Evolutionary conservation across 1,140 invertebrate species (phyloP).

Genomic region (Zaprionus nigranus): DNA sequence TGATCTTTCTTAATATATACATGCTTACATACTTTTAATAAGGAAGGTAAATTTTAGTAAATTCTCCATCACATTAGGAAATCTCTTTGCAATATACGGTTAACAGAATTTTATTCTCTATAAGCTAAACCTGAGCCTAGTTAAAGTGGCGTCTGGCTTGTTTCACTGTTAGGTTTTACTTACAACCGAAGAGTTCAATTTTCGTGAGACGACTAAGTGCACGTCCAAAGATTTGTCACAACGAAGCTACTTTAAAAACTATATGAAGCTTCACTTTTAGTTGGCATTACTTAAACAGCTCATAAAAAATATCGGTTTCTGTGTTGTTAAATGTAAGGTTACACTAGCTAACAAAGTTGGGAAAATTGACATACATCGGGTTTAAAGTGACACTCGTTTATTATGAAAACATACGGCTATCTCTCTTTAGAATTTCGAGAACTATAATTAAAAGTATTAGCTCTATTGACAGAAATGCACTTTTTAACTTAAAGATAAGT

Average conservation of each 20-base stretch:
- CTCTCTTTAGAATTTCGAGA: neutral
- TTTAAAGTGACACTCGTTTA: neutral
- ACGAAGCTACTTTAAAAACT: neutral
- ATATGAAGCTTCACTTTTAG: neutral
- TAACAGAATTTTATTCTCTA: neutral
- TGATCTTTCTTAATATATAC: neutral
- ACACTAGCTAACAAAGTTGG: neutral
- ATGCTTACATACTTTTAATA: neutral
- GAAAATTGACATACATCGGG: neutral
- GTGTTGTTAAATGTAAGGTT: neutral
- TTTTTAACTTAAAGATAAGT: constrained; percentile 4
- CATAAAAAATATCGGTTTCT: neutral
- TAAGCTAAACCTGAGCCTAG: neutral
- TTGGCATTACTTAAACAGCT: neutral
- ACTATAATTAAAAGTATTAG: neutral
- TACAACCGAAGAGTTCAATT: neutral
- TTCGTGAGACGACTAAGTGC: neutral
- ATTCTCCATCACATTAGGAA: neutral
- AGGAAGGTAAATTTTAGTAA: neutral
- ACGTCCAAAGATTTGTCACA: neutral
- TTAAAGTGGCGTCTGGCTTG: neutral
- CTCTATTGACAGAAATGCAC: neutral
- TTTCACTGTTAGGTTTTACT: neutral
- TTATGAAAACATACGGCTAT: neutral
- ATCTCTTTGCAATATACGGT: neutral